Evolutionary conservation across 2,113 vertebrate genomes (phyloP).

Genomic region (Ginglymostoma cirratum): DNA sequence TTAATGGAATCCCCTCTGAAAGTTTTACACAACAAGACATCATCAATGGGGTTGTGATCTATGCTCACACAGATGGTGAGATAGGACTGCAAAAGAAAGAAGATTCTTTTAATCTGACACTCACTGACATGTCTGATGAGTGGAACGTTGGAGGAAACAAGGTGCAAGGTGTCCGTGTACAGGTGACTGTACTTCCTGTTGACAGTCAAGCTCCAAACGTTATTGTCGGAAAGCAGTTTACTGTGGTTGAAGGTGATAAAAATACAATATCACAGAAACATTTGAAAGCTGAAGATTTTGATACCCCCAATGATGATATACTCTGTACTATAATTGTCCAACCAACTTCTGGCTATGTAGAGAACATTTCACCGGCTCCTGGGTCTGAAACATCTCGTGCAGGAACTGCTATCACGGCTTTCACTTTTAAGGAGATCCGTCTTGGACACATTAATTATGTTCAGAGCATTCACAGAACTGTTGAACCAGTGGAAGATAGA

Average conservation of each 20-base stretch:
- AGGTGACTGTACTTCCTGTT: conserved; percentile 84
- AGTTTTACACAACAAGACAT: conserved; percentile 84
- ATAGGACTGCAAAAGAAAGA: conserved; percentile 72
- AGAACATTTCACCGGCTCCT: conserved; percentile 88
- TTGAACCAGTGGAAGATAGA: conserved; percentile 86
- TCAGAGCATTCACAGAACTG: conserved; percentile 84
- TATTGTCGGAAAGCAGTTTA: conserved; percentile 66
- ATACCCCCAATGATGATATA: conserved; percentile 78
- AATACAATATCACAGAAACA: conserved; percentile 63
- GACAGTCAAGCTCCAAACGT: conserved; percentile 81
- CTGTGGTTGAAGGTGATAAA: conserved; percentile 75
- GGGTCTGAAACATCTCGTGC: conserved; percentile 92
- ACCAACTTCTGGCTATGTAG: conserved; percentile 78
- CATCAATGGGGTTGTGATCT: conserved; percentile 78
- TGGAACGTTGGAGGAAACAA: conserved; percentile 73
- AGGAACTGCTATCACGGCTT: conserved; percentile 82
- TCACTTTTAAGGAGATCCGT: conserved; percentile 81
- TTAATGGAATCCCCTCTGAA: conserved; percentile 64
- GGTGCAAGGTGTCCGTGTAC: conserved; percentile 75
- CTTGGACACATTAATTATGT: conserved; percentile 83
- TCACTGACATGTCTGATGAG: conserved; percentile 79
- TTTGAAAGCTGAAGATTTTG: conserved; percentile 68
- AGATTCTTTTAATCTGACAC: conserved; percentile 82
- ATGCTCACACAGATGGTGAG: conserved; percentile 80
- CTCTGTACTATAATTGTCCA: conserved; percentile 86